A percentile compares a stretch with the other conserved stretches of the same genome.
phyloP scores from a whole-genome alignment of 2,797 vertebrate species.

The Adrianichthys oophorus region DNA sequence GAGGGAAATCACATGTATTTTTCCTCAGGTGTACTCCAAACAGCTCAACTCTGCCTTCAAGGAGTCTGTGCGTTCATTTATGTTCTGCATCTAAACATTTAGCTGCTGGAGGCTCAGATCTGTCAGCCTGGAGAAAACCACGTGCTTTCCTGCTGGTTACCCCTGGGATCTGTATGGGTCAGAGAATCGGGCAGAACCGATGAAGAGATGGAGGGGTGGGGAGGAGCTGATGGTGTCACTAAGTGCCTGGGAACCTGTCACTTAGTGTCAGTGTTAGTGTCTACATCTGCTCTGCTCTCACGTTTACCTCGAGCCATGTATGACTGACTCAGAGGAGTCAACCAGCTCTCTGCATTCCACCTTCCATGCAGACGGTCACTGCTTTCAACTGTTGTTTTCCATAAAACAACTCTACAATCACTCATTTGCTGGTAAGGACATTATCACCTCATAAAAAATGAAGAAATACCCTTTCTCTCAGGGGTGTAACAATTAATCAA shows the following conservation, averaged over 20 bases:
- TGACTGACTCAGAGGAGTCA: constrained; percentile 63
- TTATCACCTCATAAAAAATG: no score
- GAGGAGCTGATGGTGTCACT: constrained; percentile 69
- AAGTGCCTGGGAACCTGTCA: constrained; percentile 80
- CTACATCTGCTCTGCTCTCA: constrained; percentile 67
- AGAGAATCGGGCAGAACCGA: constrained; percentile 65
- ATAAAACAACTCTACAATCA: no score
- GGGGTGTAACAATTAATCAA: no score
- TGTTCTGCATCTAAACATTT: constrained; percentile 65
- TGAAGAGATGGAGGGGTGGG: constrained; percentile 37
- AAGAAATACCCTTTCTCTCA: no score
- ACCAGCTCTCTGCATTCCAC: constrained; percentile 51
- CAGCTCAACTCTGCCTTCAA: constrained; percentile 39
- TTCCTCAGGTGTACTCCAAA: constrained; percentile 58
- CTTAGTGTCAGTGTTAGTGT: constrained; percentile 74
- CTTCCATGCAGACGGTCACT: constrained; percentile 19
- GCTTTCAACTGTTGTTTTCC: no score
- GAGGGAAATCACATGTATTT: constrained; percentile 20
- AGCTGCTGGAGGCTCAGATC: constrained; percentile 45
- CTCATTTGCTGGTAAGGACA: no score
- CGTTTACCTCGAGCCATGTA: constrained; percentile 68
- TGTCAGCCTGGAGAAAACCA: constrained; percentile 34
- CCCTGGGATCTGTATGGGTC: constrained; percentile 66
- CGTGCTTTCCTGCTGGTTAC: constrained; percentile 55
- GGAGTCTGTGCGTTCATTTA: constrained; percentile 61